Conservation (phyloP, 2,888 invertebrate species). For the Pemphredon lugubris region DNA sequence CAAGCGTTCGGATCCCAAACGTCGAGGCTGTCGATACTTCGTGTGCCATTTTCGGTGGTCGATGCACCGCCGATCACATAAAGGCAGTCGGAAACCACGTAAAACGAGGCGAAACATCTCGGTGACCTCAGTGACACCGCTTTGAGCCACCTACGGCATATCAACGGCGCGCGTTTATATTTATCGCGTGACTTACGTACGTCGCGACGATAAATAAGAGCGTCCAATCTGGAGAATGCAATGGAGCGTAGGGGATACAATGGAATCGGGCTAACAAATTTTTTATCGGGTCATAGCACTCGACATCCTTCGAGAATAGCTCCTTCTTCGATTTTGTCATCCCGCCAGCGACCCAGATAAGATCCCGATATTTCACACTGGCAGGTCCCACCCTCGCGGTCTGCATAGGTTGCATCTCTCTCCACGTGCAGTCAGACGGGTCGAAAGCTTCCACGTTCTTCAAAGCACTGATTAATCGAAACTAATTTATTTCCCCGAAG, state of each 20-base stretch:
- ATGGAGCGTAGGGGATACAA: background rate
- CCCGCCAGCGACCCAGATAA: slow-evolving; percentile 89
- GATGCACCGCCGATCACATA: slow-evolving; percentile 88
- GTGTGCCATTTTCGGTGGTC: slow-evolving; percentile 78
- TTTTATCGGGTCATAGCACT: slow-evolving; percentile 85
- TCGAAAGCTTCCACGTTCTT: slow-evolving; percentile 86
- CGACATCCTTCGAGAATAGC: slow-evolving; percentile 84
- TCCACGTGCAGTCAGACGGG: slow-evolving; percentile 83
- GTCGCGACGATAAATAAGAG: slow-evolving; percentile 6
- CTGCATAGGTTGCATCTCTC: slow-evolving; percentile 83
- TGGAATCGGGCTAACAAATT: slow-evolving; percentile 82
- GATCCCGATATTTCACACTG: slow-evolving; percentile 84
- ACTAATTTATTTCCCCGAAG: background rate
- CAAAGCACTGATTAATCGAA: slow-evolving; percentile 81
- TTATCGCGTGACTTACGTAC: background rate
- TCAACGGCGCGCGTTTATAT: background rate
- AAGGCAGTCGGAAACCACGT: slow-evolving; percentile 81
- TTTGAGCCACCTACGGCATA: slow-evolving; percentile 69
- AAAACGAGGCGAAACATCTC: slow-evolving; percentile 75
- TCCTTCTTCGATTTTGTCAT: slow-evolving; percentile 84
- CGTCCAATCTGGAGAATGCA: slow-evolving; percentile 22
- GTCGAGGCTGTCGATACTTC: slow-evolving; percentile 84
- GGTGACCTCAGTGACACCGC: slow-evolving; percentile 69
- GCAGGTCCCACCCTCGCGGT: slow-evolving; percentile 85
- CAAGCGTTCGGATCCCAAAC: slow-evolving; percentile 83